Evolutionary conservation across 2,797 vertebrate species (phyloP).

Genomic region (Oreortyx pictus): DNA sequence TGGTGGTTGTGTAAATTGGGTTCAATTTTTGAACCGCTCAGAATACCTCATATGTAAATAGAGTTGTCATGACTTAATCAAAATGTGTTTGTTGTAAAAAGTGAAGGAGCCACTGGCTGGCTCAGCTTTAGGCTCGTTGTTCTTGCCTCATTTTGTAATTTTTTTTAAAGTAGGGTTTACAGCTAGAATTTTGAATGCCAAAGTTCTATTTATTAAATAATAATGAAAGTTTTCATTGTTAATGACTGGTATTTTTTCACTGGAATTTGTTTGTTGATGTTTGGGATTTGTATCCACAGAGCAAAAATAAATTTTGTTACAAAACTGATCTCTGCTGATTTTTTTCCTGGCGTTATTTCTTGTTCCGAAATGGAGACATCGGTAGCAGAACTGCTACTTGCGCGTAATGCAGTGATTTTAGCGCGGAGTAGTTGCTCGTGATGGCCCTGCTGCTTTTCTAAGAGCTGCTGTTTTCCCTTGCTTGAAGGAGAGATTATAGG

Average conservation of each 20-base stretch:
- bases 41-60: constrained; percentile 87
- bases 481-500: neutral
- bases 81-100: constrained; percentile 77
- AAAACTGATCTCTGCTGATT: constrained; percentile 62
- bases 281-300: constrained; percentile 87
- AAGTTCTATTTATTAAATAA: constrained; percentile 93
- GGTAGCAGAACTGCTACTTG: neutral
- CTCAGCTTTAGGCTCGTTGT: constrained; percentile 79
- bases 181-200: constrained; percentile 95
- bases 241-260: constrained; percentile 87
- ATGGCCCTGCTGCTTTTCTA: neutral
- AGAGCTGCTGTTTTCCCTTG: neutral
- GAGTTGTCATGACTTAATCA: constrained; percentile 82
- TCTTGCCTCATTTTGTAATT: constrained; percentile 84
- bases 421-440: neutral
- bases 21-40: constrained; percentile 79
- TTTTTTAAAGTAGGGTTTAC: constrained; percentile 87
- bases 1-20: constrained; percentile 79
- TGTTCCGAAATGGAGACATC: neutral
- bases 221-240: constrained; percentile 83
- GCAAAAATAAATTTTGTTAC: constrained; percentile 89
- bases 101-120: constrained; percentile 87
- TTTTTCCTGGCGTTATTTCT: neutral
- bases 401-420: neutral
- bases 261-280: constrained; percentile 85